Conservation (phyloP, 2,888 invertebrate species). For the Campoplex nolae region DNA sequence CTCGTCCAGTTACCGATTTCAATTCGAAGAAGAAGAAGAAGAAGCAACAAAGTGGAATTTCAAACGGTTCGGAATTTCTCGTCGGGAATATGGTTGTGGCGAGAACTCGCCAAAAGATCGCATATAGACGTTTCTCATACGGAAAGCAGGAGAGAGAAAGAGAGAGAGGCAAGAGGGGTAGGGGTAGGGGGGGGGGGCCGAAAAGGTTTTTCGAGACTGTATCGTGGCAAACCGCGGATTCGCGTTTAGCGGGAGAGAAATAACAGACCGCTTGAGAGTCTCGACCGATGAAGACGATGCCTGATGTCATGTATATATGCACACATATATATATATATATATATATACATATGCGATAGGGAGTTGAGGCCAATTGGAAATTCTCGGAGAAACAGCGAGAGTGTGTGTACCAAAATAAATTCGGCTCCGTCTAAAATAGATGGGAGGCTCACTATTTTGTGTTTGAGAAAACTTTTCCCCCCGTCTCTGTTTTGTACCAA, state of each 20-base stretch:
- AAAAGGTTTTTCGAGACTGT: slow-evolving; percentile 47
- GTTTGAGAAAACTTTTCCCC: slow-evolving; percentile 69
- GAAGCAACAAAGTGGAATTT: slow-evolving; percentile 39
- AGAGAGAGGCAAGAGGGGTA: slow-evolving; percentile 2
- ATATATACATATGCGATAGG: not conserved
- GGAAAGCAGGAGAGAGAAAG: not conserved
- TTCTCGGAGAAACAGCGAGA: slow-evolving; percentile 69
- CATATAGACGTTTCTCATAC: slow-evolving; percentile 24
- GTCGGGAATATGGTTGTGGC: slow-evolving; percentile 33
- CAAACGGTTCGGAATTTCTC: slow-evolving; percentile 43
- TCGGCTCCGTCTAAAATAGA: slow-evolving; percentile 75
- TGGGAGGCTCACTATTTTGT: slow-evolving; percentile 75
- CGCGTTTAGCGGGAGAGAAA: slow-evolving; percentile 45
- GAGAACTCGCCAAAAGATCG: slow-evolving; percentile 37
- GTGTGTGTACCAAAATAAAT: slow-evolving; percentile 76
- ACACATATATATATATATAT: not conserved
- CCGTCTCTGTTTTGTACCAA: slow-evolving; percentile 58
- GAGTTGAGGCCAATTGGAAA: slow-evolving; percentile 67
- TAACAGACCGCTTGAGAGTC: slow-evolving; percentile 26
- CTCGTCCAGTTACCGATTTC: slow-evolving; percentile 24
- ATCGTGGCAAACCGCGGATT: slow-evolving; percentile 34
- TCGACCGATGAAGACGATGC: slow-evolving; percentile 20
- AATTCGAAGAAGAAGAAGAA: not conserved
- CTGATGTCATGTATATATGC: slow-evolving; percentile 11
- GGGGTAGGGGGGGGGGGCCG: not conserved